Evolutionary conservation across 2,113 vertebrate genomes (phyloP).

Genomic region (Tychaedon coryphoeus): DNA sequence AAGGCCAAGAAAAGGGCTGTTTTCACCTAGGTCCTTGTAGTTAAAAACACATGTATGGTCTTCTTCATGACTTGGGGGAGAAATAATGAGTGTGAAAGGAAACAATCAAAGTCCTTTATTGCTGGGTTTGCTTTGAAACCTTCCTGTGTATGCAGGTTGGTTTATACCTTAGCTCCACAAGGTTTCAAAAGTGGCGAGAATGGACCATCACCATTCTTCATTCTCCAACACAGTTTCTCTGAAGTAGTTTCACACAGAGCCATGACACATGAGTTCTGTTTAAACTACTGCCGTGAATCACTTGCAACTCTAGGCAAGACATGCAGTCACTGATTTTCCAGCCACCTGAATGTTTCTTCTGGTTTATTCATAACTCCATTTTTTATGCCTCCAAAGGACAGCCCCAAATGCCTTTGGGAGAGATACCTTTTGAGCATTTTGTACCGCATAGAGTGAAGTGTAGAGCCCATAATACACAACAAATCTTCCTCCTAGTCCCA

Average conservation of each 20-base stretch:
- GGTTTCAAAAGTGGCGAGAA: neutral
- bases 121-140: neutral
- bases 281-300: neutral
- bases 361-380: neutral
- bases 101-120: neutral
- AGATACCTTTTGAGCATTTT: neutral
- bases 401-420: neutral
- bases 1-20: neutral
- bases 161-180: neutral
- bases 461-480: neutral
- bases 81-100: neutral
- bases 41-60: neutral
- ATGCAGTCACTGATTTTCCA: neutral
- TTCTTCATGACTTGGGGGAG: neutral
- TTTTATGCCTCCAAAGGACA: neutral
- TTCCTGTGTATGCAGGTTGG: rapidly evolving
- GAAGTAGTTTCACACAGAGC: neutral
- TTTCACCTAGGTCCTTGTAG: neutral
- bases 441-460: neutral
- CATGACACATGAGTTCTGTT: neutral
- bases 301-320: neutral
- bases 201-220: neutral
- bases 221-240: neutral
- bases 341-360: neutral
- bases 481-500: neutral